phyloP scores from a whole-genome alignment of 2,888 invertebrate species.

The Ectemnius lituratus region DNA sequence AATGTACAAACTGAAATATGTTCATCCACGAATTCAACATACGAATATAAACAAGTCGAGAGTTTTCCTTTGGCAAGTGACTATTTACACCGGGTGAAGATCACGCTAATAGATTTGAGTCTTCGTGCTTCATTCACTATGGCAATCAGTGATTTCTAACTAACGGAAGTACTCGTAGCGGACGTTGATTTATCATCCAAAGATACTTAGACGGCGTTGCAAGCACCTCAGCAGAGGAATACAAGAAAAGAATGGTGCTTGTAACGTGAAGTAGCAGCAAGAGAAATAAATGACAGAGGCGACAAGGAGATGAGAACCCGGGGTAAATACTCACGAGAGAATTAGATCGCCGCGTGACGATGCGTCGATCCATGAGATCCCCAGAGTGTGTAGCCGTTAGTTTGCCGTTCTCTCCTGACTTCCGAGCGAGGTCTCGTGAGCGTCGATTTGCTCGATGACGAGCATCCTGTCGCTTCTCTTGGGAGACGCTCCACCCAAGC shows the following conservation, averaged over 20 bases:
- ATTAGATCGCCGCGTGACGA: constrained; percentile 19
- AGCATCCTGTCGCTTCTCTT: constrained; percentile 6
- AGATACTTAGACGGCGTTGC: not conserved
- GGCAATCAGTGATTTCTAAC: not conserved
- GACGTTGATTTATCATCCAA: not conserved
- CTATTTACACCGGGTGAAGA: constrained; percentile 53
- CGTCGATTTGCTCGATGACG: not conserved
- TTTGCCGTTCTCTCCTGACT: not conserved
- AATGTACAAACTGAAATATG: too few species aligned
- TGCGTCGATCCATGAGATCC: constrained; percentile 23
- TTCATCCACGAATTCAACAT: too few species aligned
- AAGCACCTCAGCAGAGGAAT: not conserved
- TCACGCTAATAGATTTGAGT: not conserved
- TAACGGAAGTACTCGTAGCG: not conserved
- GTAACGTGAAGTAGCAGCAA: not conserved
- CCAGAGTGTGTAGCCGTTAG: constrained; percentile 10
- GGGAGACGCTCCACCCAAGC: constrained; percentile 13
- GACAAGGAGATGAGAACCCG: constrained; percentile 24
- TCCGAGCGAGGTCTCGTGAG: not conserved
- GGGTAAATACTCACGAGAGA: constrained; percentile 58
- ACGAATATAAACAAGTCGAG: too few species aligned
- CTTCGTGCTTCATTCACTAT: too few species aligned
- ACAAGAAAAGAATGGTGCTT: not conserved
- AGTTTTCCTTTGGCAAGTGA: constrained; percentile 11
- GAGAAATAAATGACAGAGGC: not conserved